phyloP scores from a whole-genome alignment of 1,140 invertebrate species.

The Campodea augens region DNA sequence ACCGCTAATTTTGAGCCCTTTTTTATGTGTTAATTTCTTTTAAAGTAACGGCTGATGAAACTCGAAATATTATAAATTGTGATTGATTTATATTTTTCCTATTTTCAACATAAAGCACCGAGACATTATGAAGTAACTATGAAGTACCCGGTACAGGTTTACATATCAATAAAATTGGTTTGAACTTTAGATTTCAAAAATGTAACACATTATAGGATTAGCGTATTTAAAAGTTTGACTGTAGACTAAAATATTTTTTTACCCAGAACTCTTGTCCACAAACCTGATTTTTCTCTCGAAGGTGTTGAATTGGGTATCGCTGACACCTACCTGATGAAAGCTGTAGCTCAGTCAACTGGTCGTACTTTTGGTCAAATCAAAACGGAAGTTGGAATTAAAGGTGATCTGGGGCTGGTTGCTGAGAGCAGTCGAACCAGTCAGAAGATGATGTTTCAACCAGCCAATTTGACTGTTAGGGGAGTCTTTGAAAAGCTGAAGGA shows the following conservation, averaged over 20 bases:
- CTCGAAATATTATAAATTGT: no score
- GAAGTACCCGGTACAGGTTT: no score
- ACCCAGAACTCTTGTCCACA: not conserved
- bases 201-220: not conserved
- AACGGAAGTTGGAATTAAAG: slow-evolving; percentile 50
- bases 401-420: slow-evolving; percentile 85
- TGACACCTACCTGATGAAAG: slow-evolving; percentile 83
- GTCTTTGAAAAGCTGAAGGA: slow-evolving; percentile 80
- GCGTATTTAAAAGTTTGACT: no score
- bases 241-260: slow-evolving; percentile 2
- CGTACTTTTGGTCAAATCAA: slow-evolving; percentile 70
- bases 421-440: slow-evolving; percentile 78
- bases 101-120: no score
- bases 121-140: no score
- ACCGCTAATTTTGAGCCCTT: no score
- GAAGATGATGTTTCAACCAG: slow-evolving; percentile 62
- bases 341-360: slow-evolving; percentile 81
- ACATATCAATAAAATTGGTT: slow-evolving; percentile 7
- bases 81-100: no score
- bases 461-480: slow-evolving; percentile 37
- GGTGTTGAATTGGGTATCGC: slow-evolving; percentile 77
- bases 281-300: slow-evolving; percentile 29
- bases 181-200: slow-evolving; percentile 2
- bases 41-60: no score
- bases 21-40: no score